A percentile compares a stretch with the other conserved stretches of the same genome.
phyloP scores from a whole-genome alignment of 2,113 vertebrate genomes.

The Apeltes quadracus region DNA sequence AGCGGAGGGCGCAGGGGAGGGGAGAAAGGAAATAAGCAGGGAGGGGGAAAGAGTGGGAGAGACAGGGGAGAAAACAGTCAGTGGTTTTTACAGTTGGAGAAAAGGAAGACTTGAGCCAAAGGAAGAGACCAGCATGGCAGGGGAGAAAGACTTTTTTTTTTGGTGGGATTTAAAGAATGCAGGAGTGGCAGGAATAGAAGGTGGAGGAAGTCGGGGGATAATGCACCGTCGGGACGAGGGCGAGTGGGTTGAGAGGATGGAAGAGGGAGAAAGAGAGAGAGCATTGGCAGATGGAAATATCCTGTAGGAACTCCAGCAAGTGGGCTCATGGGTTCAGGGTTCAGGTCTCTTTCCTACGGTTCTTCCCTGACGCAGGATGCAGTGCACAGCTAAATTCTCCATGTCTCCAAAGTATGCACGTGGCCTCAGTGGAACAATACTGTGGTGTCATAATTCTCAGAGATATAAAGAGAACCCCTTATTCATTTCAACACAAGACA shows the following conservation, averaged over 20 bases:
- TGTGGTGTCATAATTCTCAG: conserved; percentile 15
- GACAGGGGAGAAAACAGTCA: conserved; percentile 22
- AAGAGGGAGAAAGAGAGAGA: conserved; percentile 41
- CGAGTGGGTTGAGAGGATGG: conserved; percentile 60
- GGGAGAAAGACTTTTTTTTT: conserved; percentile 35
- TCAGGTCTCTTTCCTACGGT: conserved; percentile 50
- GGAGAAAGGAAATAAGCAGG: conserved; percentile 8
- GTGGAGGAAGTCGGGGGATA: conserved; percentile 58
- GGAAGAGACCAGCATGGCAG: conserved; percentile 13
- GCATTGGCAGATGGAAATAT: conserved; percentile 60
- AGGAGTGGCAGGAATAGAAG: conserved; percentile 77
- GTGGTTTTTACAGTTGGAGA: conserved; percentile 25
- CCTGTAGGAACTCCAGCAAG: conserved; percentile 47
- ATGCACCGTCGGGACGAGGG: conserved; percentile 60
- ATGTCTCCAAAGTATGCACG: conserved; percentile 42
- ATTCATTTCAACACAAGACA: conserved; percentile 7
- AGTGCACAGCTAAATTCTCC: conserved; percentile 26
- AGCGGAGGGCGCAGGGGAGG: conserved; percentile 28
- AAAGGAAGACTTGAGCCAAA: conserved; percentile 42
- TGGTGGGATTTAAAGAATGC: conserved; percentile 69
- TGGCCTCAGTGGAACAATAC: conserved; percentile 20
- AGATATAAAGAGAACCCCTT: conserved; percentile 14
- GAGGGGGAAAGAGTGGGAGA: conserved; percentile 48
- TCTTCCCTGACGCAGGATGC: conserved; percentile 59
- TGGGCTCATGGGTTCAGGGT: conserved; percentile 39